These are phyloP conservation scores for Mirza zaza DNA, from an alignment of 2,113 vertebrate species.

Conservation along the genomic window DNA sequence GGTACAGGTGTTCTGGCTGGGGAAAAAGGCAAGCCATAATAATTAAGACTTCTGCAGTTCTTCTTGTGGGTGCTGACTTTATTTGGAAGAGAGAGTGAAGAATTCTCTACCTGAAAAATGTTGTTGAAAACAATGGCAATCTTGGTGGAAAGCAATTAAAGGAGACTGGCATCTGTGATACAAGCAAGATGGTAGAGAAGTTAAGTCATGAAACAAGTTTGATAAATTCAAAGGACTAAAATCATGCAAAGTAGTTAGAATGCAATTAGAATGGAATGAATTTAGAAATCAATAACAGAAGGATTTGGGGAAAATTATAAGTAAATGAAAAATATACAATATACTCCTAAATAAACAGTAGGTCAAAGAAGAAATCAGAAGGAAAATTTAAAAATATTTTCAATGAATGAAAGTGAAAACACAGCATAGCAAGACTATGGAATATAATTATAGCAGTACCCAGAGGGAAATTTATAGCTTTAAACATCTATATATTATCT, in stretches of 20 bases:
- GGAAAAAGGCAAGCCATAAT: background rate
- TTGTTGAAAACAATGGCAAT: background rate
- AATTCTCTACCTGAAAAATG: background rate
- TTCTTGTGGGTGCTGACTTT: background rate
- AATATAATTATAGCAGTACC: background rate
- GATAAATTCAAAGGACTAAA: background rate
- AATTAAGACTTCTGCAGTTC: background rate
- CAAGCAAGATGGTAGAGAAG: background rate
- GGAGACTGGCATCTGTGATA: background rate
- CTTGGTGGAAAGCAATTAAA: background rate
- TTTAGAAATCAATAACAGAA: background rate
- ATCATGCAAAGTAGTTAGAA: background rate
- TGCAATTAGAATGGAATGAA: background rate
- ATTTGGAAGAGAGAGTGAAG: background rate
- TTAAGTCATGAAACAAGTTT: background rate
- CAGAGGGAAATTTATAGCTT: background rate
- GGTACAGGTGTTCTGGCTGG: background rate
- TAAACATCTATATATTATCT: background rate
- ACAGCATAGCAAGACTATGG: background rate
- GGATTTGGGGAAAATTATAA: background rate
- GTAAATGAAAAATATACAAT: background rate
- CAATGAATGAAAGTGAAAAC: background rate
- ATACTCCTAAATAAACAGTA: background rate
- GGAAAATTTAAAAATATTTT: background rate
- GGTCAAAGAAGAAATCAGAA: background rate